Evolutionary conservation across 2,797 vertebrate species (phyloP).

Genomic region (Chelmon rostratus): DNA sequence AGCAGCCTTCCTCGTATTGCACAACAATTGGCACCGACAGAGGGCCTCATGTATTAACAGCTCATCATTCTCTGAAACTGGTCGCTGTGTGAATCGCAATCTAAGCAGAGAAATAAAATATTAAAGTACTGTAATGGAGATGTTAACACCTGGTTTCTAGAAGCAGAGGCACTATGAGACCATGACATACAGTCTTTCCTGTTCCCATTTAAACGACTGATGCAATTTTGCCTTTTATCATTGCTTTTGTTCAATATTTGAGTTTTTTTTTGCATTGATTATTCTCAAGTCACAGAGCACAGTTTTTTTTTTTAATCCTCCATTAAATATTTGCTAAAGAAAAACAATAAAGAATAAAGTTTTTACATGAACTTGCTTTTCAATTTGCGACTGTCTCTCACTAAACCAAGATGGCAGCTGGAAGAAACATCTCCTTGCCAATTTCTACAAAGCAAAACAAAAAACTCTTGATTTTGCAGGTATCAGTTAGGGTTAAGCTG

Average conservation of each 20-base stretch:
- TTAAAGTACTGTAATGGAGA: too few relatives aligned
- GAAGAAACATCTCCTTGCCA: not conserved
- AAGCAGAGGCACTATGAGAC: not conserved
- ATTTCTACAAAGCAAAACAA: not conserved
- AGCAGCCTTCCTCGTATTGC: too few relatives aligned
- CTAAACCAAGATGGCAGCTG: not conserved
- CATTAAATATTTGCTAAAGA: not conserved
- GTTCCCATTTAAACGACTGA: too few relatives aligned
- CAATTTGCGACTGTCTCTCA: not conserved
- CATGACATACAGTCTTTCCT: not conserved
- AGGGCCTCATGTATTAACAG: too few relatives aligned
- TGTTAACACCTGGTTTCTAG: not conserved
- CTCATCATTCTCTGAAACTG: too few relatives aligned
- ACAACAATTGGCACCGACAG: too few relatives aligned
- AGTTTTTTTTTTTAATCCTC: too few relatives aligned
- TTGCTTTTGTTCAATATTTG: not conserved
- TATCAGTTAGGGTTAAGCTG: too few relatives aligned
- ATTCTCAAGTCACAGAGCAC: not conserved
- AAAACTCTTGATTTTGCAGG: too few relatives aligned
- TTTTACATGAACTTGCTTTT: too few relatives aligned
- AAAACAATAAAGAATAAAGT: not conserved
- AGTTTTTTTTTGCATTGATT: not conserved
- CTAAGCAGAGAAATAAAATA: too few relatives aligned
- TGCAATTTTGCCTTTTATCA: not conserved
- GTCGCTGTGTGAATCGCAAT: too few relatives aligned